Conservation (phyloP, 1,140 invertebrate species). For the Geopemphigus sp. region DNA sequence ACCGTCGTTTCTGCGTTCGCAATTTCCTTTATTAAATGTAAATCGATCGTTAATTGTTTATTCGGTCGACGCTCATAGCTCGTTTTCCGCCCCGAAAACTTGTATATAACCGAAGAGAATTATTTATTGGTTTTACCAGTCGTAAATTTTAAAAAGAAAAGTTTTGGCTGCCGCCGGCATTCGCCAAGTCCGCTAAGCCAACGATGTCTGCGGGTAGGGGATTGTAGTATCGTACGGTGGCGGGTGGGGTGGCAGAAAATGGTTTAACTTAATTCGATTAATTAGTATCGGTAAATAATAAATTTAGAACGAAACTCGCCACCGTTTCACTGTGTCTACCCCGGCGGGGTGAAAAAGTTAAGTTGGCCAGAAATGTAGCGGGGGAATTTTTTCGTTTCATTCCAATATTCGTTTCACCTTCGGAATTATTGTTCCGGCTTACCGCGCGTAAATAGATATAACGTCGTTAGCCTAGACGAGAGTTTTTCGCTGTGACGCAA, state of each 20-base stretch:
- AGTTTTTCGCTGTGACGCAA: no score
- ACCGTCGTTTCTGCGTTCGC: slow-evolving; percentile 43
- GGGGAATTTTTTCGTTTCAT: not conserved
- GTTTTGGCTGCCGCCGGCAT: slow-evolving; percentile 27
- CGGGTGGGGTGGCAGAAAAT: slow-evolving; percentile 21
- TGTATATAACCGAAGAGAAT: slow-evolving; percentile 46
- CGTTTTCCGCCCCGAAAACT: slow-evolving; percentile 46
- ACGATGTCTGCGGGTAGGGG: not conserved
- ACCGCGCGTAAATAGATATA: no score
- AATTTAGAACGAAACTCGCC: slow-evolving; percentile 44
- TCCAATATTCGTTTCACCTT: not conserved
- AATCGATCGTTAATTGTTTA: slow-evolving; percentile 50
- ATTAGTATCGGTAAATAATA: slow-evolving; percentile 49
- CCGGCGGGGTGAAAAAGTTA: slow-evolving; percentile 3
- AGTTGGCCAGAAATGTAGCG: not conserved
- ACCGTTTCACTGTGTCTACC: not conserved
- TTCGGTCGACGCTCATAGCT: slow-evolving; percentile 46
- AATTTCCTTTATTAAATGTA: slow-evolving; percentile 50
- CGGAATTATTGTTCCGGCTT: no score
- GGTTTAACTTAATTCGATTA: slow-evolving; percentile 48
- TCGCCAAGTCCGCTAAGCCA: slow-evolving; percentile 37
- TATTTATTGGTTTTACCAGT: slow-evolving; percentile 49
- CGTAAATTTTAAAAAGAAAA: slow-evolving; percentile 49
- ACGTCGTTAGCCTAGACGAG: no score
- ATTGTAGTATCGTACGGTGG: no score